Evolutionary conservation across 2,797 vertebrate genomes (phyloP).

Genomic region (Garrulus glandarius): DNA sequence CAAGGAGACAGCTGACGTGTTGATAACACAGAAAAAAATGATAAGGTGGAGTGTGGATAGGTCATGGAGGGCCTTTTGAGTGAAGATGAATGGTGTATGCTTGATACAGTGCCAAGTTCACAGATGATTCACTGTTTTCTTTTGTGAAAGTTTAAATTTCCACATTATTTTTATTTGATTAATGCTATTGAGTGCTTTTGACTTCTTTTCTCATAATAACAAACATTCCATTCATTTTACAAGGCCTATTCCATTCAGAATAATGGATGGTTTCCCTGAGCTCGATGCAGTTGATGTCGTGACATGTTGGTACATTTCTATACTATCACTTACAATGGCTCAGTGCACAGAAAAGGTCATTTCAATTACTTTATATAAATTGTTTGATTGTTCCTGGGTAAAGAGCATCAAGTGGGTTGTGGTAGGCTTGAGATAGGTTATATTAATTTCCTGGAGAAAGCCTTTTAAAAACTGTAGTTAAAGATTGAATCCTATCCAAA

Average conservation of each 20-base stretch:
- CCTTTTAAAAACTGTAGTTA: neutral
- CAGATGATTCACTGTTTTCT: slow-evolving; percentile 14
- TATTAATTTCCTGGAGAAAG: neutral
- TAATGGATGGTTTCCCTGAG: neutral
- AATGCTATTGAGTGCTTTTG: neutral
- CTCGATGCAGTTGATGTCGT: neutral
- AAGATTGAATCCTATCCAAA: neutral
- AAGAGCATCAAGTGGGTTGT: neutral
- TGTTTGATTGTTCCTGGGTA: neutral
- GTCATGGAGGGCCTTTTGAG: neutral
- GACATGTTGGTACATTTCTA: neutral
- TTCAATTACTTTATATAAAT: neutral
- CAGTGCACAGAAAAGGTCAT: neutral
- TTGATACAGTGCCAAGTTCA: slow-evolving; percentile 10
- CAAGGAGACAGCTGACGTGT: neutral
- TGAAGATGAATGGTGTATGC: neutral
- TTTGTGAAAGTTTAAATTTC: slow-evolving; percentile 1
- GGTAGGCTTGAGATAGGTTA: neutral
- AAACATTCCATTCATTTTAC: slow-evolving; percentile 25
- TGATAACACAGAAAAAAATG: neutral
- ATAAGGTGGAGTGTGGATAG: neutral
- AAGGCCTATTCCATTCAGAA: neutral
- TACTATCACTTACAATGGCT: neutral
- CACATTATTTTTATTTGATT: slow-evolving; percentile 39
- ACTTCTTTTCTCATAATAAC: neutral